Conservation (phyloP, 2,797 vertebrate genomes). For the Lagodon rhomboides region DNA sequence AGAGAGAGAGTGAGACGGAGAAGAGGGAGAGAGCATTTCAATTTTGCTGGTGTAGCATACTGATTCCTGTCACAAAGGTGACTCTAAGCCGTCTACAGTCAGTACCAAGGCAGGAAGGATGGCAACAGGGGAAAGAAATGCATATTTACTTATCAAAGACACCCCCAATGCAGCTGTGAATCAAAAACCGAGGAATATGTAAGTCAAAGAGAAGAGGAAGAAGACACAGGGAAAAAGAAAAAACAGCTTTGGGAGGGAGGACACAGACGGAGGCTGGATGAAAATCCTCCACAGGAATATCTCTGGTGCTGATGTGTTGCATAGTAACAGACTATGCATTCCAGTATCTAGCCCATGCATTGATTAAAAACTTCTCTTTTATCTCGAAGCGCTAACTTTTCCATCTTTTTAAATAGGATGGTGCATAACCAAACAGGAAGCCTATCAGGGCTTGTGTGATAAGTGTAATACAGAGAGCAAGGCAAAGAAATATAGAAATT, state of each 20-base stretch:
- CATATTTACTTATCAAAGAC: conserved; percentile 61
- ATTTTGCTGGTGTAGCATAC: conserved; percentile 23
- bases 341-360: conserved; percentile 52
- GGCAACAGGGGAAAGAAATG: conserved; percentile 29
- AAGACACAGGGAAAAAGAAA: conserved; percentile 39
- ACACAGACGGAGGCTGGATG: conserved; percentile 46
- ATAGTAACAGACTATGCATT: conserved; percentile 72
- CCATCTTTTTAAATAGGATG: conserved; percentile 6
- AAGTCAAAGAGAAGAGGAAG: conserved; percentile 45
- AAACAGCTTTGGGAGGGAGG: conserved; percentile 49
- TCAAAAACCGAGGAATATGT: conserved; percentile 51
- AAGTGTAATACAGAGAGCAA: conserved; percentile 40
- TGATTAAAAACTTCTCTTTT: conserved; percentile 66
- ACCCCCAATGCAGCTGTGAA: conserved; percentile 49
- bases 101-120: conserved; percentile 34
- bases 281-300: conserved; percentile 56
- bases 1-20: conserved; percentile 30
- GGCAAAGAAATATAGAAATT: not conserved
- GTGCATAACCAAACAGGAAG: conserved; percentile 34
- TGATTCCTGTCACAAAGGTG: conserved; percentile 48
- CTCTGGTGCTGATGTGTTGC: conserved; percentile 64
- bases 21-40: conserved; percentile 29
- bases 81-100: conserved; percentile 24
- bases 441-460: conserved; percentile 33
- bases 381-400: conserved; percentile 41